These are phyloP conservation scores for Eudyptes chrysolophus DNA, from an alignment of 2,113 vertebrate species.

Conservation along the genomic window DNA sequence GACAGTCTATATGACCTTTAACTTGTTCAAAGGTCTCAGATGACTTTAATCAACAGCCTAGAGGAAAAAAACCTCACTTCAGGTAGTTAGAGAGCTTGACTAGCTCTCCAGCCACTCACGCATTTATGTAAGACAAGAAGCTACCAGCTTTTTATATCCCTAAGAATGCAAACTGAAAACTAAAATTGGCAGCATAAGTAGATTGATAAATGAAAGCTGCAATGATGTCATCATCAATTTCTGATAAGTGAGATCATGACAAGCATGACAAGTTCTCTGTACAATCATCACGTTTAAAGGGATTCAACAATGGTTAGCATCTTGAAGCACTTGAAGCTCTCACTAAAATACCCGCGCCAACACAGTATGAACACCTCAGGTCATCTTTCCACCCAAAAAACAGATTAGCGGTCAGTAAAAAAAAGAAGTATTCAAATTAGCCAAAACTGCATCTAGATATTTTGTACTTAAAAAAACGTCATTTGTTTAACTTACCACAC, in stretches of 20 bases:
- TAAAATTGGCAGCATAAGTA: neutral
- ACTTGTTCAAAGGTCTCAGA: neutral
- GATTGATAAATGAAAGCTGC: neutral
- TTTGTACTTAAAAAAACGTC: neutral
- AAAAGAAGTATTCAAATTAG: neutral
- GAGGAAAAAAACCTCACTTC: neutral
- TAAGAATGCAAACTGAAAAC: neutral
- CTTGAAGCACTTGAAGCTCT: neutral
- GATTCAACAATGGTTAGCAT: neutral
- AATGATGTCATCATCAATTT: neutral
- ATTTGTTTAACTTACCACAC: neutral
- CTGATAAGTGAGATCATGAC: neutral
- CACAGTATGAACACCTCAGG: neutral
- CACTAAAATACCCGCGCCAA: neutral
- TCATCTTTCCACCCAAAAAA: neutral
- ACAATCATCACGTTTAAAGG: neutral
- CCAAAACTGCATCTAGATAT: neutral
- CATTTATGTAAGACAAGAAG: neutral
- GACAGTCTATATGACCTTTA: neutral
- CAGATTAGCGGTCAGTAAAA: neutral
- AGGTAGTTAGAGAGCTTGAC: neutral
- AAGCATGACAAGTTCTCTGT: neutral
- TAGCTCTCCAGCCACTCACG: neutral
- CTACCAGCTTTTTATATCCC: neutral
- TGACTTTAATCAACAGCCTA: neutral